Percentiles rank a stretch among this genome's conserved stretches.
phyloP scores from a whole-genome alignment of 2,797 vertebrate genomes.

The Sciurus carolinensis region DNA sequence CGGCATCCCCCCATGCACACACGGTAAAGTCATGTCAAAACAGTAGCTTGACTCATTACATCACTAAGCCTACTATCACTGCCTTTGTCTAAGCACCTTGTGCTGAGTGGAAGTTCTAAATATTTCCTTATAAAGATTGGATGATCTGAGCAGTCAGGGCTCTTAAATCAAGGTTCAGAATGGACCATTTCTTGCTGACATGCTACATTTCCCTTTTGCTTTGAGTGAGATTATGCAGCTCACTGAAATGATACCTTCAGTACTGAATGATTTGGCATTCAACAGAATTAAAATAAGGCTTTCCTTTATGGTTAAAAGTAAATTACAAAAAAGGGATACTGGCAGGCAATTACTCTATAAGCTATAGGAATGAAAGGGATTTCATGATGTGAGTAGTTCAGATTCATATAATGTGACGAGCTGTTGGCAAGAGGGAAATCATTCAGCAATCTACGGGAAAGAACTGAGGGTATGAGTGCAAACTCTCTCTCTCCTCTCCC shows the following conservation, averaged over 20 bases:
- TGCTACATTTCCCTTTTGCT: slow-evolving; percentile 69
- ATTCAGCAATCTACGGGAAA: slow-evolving; percentile 63
- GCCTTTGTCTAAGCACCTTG: not conserved
- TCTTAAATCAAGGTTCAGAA: slow-evolving; percentile 64
- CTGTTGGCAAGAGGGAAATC: slow-evolving; percentile 69
- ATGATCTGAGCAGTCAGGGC: slow-evolving; percentile 11
- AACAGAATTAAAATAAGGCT: slow-evolving; percentile 79
- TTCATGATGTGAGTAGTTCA: slow-evolving; percentile 69
- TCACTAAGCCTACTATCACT: not conserved
- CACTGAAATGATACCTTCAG: slow-evolving; percentile 74
- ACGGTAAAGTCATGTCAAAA: not conserved
- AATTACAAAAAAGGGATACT: slow-evolving; percentile 77
- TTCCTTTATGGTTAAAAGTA: slow-evolving; percentile 78
- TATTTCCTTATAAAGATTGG: slow-evolving; percentile 29
- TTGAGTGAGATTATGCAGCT: slow-evolving; percentile 74
- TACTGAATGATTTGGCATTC: slow-evolving; percentile 72
- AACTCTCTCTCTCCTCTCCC: not conserved
- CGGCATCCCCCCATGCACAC: not conserved
- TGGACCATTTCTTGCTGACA: slow-evolving; percentile 67
- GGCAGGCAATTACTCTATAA: slow-evolving; percentile 76
- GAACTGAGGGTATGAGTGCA: not conserved
- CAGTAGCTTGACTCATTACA: not conserved
- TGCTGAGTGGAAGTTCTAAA: slow-evolving; percentile 17
- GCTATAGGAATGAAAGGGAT: slow-evolving; percentile 72
- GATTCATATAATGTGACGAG: slow-evolving; percentile 72